Base-by-base conservation (phyloP, 1,140 invertebrate species). In the Daktulosphaira vitifoliae region DNA sequence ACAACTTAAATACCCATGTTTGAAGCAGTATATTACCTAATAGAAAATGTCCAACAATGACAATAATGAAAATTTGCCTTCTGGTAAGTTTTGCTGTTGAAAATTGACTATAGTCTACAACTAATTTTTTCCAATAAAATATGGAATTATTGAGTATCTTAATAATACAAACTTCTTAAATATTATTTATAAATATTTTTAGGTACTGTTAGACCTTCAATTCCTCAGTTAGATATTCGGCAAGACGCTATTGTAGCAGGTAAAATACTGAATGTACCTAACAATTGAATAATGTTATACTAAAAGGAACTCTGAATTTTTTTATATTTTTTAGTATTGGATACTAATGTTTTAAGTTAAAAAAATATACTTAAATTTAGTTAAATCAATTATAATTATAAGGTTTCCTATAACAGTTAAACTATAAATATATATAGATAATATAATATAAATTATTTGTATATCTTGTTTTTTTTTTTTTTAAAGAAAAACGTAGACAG, bases 41-140 rank as follows among this genome's bases (percentile, higher is more conserved):
- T 44, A 3, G 29, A 62, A 62, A 46, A 62, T 62, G 54, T 62
- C 54, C 11, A 62, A 62, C 25, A 62, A 62, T 46, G 54, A 62
- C 54, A 62, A 39, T 59, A 59, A 59, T 2, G 54, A 38, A 44
- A 59, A 38, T 62, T 62, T 25, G 11, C 26, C 54, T 2, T 62
- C 39, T 48, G 54, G 54, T 62, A 9, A 62, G 54, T 56, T 16
- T 8, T 42, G 18, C 16, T 25, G 2, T 42, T 7, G 16, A 5
- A 29, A 42, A 1, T 18, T 39, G 33, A 7, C 25, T 25, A 2
- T n/a, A n/a, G n/a, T n/a, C n/a, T n/a, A n/a, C n/a, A n/a, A n/a
- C n/a, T n/a, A n/a, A n/a, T n/a, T n/a, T n/a, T n/a, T n/a, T n/a
- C n/a, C n/a, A n/a, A n/a, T n/a, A n/a, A n/a, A n/a, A n/a, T n/a